phyloP scores from a whole-genome alignment of 2,888 invertebrate species.

The Hypomecis punctinalis region DNA sequence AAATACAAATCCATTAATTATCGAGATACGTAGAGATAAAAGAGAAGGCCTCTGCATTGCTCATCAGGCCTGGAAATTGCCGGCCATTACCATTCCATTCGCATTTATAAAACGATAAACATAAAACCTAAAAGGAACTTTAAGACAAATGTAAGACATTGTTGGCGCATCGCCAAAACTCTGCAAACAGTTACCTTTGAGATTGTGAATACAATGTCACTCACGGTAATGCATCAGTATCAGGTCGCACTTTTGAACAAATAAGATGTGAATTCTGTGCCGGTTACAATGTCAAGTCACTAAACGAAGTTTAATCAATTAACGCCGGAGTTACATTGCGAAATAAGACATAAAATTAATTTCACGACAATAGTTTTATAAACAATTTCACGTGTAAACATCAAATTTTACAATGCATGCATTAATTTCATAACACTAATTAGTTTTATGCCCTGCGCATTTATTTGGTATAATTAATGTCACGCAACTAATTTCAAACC shows the following conservation, averaged over 20 bases:
- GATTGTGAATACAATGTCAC: conserved; percentile 13
- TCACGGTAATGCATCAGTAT: conserved; percentile 11
- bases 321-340: too few relatives aligned
- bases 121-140: conserved; percentile 13
- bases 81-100: conserved; percentile 12
- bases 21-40: not conserved
- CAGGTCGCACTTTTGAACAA: not conserved
- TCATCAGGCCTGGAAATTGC: conserved; percentile 5
- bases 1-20: not conserved
- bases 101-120: conserved; percentile 24
- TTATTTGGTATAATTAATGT: too few relatives aligned
- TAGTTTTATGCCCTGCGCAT: too few relatives aligned
- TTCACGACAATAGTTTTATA: too few relatives aligned
- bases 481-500: too few relatives aligned
- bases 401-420: too few relatives aligned
- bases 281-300: not conserved
- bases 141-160: conserved; percentile 8
- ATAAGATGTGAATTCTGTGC: not conserved
- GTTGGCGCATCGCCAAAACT: conserved; percentile 15
- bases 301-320: not conserved
- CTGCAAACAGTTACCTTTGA: conserved; percentile 10
- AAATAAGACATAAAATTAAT: too few relatives aligned
- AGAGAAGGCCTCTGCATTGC: not conserved
- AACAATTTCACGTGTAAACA: too few relatives aligned
- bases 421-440: too few relatives aligned